Evolutionary conservation across 2,888 invertebrate species (phyloP).

Genomic region (Andrena chrysosceles): DNA sequence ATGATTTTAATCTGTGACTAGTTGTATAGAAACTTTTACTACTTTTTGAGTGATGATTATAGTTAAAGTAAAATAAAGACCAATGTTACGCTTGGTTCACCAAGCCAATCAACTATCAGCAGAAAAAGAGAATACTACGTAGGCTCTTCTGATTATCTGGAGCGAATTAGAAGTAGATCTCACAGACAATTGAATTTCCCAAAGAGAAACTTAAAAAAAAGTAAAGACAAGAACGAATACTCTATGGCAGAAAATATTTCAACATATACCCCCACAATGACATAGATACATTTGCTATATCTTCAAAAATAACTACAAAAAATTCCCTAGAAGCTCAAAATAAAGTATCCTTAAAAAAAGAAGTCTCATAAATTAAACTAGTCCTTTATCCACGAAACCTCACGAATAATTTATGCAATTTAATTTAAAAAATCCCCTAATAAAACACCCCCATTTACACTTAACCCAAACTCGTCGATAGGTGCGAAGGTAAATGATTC

Average conservation of each 20-base stretch:
- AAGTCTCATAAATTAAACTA: too few relatives aligned
- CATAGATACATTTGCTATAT: too few relatives aligned
- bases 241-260: neutral
- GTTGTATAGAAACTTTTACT: neutral
- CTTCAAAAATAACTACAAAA: too few relatives aligned
- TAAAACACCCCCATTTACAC: neutral
- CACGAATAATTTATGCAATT: too few relatives aligned
- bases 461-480: neutral
- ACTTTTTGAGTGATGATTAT: slow-evolving; percentile 29
- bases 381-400: too few relatives aligned
- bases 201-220: neutral
- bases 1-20: too few relatives aligned
- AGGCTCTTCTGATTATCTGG: slow-evolving; percentile 16
- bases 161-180: slow-evolving; percentile 27
- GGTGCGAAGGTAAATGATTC: slow-evolving; percentile 2
- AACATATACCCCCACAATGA: too few relatives aligned
- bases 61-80: slow-evolving; percentile 31
- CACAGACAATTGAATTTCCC: neutral
- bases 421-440: neutral
- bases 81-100: slow-evolving; percentile 38
- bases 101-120: slow-evolving; percentile 21
- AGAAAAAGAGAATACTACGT: slow-evolving; percentile 15
- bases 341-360: too few relatives aligned
- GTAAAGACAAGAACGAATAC: neutral
- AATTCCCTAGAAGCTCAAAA: too few relatives aligned